phyloP scores from a whole-genome alignment of 2,797 vertebrate genomes.

The Fratercula arctica region DNA sequence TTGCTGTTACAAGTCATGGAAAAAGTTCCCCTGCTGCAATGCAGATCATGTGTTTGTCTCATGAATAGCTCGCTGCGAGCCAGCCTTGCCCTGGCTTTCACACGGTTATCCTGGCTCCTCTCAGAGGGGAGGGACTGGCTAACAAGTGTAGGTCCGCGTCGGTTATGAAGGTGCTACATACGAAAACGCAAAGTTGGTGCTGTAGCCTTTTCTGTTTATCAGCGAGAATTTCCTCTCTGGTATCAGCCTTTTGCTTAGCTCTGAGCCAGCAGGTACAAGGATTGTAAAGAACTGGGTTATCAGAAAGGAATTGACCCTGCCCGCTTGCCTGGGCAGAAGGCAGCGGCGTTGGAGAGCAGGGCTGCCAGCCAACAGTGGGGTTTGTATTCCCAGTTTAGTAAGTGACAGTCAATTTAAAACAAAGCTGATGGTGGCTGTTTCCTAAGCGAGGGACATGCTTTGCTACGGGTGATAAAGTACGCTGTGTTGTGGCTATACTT shows the following conservation, averaged over 20 bases:
- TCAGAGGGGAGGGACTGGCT: neutral
- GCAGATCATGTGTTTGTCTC: constrained; percentile 38
- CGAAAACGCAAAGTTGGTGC: neutral
- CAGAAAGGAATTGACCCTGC: neutral
- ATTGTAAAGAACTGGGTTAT: neutral
- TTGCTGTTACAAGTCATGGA: constrained; percentile 30
- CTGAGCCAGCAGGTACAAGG: neutral
- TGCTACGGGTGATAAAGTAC: neutral
- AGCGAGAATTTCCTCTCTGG: neutral
- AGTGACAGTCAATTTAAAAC: neutral
- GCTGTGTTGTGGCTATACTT: rapidly evolving
- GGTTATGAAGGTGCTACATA: rapidly evolving
- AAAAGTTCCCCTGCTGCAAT: constrained; percentile 17
- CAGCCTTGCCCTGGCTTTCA: neutral
- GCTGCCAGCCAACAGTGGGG: neutral
- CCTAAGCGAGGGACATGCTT: neutral
- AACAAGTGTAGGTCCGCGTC: rapidly evolving
- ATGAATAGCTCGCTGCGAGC: neutral
- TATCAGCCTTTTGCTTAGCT: neutral
- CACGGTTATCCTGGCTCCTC: neutral
- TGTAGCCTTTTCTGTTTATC: neutral
- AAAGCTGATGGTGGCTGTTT: neutral
- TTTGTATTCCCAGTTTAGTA: neutral
- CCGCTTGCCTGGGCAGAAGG: neutral
- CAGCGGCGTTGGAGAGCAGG: neutral